Conservation (phyloP, 2,113 vertebrate genomes). For the Tachuris rubrigastra region DNA sequence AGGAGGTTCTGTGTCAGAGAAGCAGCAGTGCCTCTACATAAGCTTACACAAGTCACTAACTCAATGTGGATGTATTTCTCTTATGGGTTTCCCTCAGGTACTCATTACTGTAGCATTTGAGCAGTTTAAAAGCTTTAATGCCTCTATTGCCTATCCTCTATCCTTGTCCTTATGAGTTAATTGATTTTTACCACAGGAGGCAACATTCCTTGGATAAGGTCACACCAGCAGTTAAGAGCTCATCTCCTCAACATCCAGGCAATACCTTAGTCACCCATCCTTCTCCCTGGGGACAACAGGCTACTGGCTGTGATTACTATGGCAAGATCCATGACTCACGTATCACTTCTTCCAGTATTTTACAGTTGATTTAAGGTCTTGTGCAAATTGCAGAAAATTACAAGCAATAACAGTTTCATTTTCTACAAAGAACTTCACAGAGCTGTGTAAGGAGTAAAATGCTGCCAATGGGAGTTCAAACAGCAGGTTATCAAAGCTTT, state of each 20-base stretch:
- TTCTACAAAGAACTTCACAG: background rate
- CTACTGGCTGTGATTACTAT: background rate
- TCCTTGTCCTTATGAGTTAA: background rate
- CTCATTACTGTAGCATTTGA: background rate
- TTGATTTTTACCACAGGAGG: background rate
- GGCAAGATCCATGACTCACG: background rate
- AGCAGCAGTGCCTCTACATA: background rate
- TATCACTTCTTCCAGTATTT: background rate
- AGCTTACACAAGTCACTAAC: background rate
- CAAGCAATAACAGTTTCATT: background rate
- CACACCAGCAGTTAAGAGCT: background rate
- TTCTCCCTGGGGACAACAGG: background rate
- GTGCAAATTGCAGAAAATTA: background rate
- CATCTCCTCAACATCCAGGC: background rate
- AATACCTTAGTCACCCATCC: background rate
- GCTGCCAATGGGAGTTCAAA: background rate
- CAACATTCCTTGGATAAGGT: background rate
- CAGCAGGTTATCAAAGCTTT: background rate
- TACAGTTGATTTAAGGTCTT: background rate
- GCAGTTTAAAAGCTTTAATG: background rate
- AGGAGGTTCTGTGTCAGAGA: background rate
- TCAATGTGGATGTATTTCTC: background rate
- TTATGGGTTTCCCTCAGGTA: background rate
- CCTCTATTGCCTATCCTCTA: background rate
- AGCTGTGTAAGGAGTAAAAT: rapidly evolving